Base-by-base conservation (phyloP, 2,888 invertebrate genomes). In the Keiferia lycopersicella region DNA sequence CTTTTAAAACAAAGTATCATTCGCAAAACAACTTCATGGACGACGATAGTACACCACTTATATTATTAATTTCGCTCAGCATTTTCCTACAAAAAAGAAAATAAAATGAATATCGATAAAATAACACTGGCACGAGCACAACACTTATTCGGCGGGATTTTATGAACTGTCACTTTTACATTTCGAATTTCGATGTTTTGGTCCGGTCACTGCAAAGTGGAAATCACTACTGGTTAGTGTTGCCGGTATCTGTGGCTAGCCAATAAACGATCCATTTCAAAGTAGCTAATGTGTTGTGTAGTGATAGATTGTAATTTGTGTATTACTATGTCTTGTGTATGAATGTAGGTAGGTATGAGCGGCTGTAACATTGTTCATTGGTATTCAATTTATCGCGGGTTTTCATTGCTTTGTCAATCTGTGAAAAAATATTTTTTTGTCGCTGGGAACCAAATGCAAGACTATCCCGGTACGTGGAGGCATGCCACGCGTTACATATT, bases 31-130 rank as follows among this genome's bases (percentile, higher is more conserved):
- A 90, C 87, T 91, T 91, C 83, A 91, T 90, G 73, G 91, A 88
- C 77, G 91, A 88, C 66, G 90, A 88, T 75, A 91, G 84, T 85
- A 91, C 91, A 89, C 88, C 87, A 91, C 91, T 91, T 85, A 91
- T 87, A 87, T 89, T 91, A 90, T 87, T 88, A 85, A 88, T 88
- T 89, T 91, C 91, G 84, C 84, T 84, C 91, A 86, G 89, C 90
- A 83, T 87, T 91, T 87, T 90, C 91, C 91, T 91, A 91, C 87
- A 87, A 90, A 89, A 90, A 87, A 88, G 85, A 88, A 89, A 89
- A 86, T 79, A 85, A 82, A 86, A 84, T 80, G 74, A 75, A 77
- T 73, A 83, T 78, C 76, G 77, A 82, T 69, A 34, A 34, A 34
- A 61, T 62, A 79, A 71, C 79, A 79, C 74, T 86, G 84, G 71